Base-by-base conservation (phyloP, 1,140 invertebrate species). In the Orius insidiosus region DNA sequence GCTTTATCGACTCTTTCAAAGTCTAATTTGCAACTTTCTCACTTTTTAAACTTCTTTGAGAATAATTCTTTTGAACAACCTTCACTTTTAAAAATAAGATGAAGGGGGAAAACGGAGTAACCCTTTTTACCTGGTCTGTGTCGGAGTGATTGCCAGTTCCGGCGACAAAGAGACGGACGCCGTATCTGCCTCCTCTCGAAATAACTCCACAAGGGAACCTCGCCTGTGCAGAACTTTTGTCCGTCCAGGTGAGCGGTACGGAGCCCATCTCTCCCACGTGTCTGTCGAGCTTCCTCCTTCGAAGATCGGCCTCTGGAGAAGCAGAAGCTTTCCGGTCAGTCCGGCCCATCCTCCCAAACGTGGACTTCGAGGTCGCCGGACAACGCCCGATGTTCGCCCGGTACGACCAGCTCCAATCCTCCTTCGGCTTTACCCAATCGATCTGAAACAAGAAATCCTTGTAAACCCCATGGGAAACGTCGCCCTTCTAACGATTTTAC, bases 201-300 rank as follows among this genome's bases (percentile, higher is more conserved):
- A 80, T 76, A 51, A 76, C 72, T 3, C 75, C 76, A 53, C 78
- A 80, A 2, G 76, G 76, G 48, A 80, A 62, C 7, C 69, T 71
- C 49, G 77, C 52, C 18, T 47, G 45, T 10, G 52, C 40, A 34
- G 47, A 31, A 9, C 33, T 32, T 6, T 40, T 46, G 43, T 50
- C 45, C 48, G 35, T 39, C 36, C 14, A 40, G 34, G 33, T 31
- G 43, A 51, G 34, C 41, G 47, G 42, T 45, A 43, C 10, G 43
- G 30, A 39, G 42, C 39, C 39, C 24, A 51, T n/a, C 37, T 16
- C 14, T 24, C 31, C 24, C 40, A 19, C 7, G 13, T 15, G 35
- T 37, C 37, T 38, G 18, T 10, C 3, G 35, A 37, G 16, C 7
- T 38, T 24, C 34, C 44, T 8, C 11, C 16, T 18, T 2, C 34